phyloP scores from a whole-genome alignment of 1,140 invertebrate genomes.

The Tetranychus urticae region DNA sequence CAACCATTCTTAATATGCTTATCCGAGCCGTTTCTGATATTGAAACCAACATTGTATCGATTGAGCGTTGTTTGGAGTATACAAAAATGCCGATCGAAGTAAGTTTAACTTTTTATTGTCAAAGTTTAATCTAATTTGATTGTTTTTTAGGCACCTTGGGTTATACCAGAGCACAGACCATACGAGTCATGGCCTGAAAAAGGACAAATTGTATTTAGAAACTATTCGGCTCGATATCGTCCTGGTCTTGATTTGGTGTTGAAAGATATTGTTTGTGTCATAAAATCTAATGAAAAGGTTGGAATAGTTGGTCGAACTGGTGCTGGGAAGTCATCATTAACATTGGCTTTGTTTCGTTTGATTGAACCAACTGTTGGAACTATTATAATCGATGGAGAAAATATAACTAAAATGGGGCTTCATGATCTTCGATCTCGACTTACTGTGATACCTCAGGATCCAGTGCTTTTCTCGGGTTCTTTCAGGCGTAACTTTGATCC shows the following conservation, averaged over 20 bases:
- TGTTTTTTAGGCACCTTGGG: slow-evolving; percentile 8
- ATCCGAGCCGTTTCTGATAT: slow-evolving; percentile 32
- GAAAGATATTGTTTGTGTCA: slow-evolving; percentile 22
- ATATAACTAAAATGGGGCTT: slow-evolving; percentile 63
- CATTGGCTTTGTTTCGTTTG: slow-evolving; percentile 28
- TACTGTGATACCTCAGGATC: slow-evolving; percentile 49
- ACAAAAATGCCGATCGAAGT: slow-evolving; percentile 13
- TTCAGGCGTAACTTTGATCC: slow-evolving; percentile 33
- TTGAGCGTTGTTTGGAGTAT: slow-evolving; percentile 35
- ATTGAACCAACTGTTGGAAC: slow-evolving; percentile 32
- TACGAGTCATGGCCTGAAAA: slow-evolving; percentile 37
- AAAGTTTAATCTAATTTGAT: too few relatives aligned
- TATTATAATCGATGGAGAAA: slow-evolving; percentile 67
- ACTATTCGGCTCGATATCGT: slow-evolving; percentile 52
- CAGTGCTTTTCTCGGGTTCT: slow-evolving; percentile 43
- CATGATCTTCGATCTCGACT: slow-evolving; percentile 60
- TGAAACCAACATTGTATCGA: slow-evolving; percentile 34
- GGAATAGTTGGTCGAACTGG: slow-evolving; percentile 2
- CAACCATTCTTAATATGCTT: slow-evolving; percentile 45
- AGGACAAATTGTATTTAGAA: slow-evolving; percentile 44
- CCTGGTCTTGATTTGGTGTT: slow-evolving; percentile 59
- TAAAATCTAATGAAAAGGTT: slow-evolving; percentile 11
- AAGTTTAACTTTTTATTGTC: neutral
- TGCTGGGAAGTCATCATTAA: slow-evolving; percentile 30
- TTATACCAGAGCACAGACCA: slow-evolving; percentile 5